phyloP scores from a whole-genome alignment of 2,888 invertebrate genomes.

The Macrosiphum euphorbiae region DNA sequence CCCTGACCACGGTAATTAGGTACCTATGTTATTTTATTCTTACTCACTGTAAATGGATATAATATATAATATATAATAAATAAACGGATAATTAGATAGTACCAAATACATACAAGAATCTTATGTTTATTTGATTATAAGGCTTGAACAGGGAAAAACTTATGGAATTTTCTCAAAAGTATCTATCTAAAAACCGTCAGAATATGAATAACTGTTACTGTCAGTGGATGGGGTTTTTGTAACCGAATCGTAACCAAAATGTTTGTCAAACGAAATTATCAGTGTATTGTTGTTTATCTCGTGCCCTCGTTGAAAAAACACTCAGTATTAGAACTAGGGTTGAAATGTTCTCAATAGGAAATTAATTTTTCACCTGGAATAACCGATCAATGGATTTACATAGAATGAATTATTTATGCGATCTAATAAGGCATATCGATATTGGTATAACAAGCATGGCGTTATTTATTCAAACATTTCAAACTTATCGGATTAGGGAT shows the following conservation, averaged over 20 bases:
- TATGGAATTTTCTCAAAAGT: not conserved
- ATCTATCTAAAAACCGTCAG: not conserved
- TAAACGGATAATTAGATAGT: not conserved
- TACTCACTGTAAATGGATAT: not conserved
- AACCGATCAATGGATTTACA: slow-evolving; percentile 9
- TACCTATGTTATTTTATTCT: not conserved
- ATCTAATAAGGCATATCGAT: not conserved
- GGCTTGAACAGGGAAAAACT: not conserved
- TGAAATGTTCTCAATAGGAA: slow-evolving; percentile 21
- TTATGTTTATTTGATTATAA: not conserved
- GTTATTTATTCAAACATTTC: not conserved
- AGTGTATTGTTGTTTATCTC: slow-evolving; percentile 34
- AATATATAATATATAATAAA: no score
- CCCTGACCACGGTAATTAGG: not conserved
- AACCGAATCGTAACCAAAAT: not conserved
- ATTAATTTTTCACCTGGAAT: slow-evolving; percentile 50
- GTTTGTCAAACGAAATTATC: slow-evolving; percentile 47
- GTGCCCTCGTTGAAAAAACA: slow-evolving; percentile 36
- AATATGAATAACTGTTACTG: not conserved
- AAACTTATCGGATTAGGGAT: slow-evolving; percentile 19
- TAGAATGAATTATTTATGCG: slow-evolving; percentile 51
- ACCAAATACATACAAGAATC: not conserved
- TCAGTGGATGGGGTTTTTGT: not conserved
- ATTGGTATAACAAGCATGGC: not conserved
- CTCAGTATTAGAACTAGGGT: not conserved